phyloP scores from a whole-genome alignment of 2,888 invertebrate species.

The Rhingia campestris region DNA sequence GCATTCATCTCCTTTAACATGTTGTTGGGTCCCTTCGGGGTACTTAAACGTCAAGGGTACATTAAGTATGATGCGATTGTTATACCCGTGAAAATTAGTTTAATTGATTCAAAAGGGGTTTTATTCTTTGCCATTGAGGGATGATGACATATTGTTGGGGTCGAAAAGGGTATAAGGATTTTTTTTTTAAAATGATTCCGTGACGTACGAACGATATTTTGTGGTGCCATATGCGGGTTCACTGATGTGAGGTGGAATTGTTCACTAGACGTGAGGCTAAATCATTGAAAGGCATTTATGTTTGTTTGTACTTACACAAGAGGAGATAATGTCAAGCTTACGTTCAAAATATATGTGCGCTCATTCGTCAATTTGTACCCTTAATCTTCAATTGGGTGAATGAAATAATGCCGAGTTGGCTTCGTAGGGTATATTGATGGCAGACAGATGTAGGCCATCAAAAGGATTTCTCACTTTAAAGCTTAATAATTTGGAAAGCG shows the following conservation, averaged over 20 bases:
- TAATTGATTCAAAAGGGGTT: constrained; percentile 53
- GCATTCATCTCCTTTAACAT: neutral
- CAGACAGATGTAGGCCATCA: constrained; percentile 36
- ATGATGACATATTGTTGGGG: constrained; percentile 27
- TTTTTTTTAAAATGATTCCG: constrained; percentile 24
- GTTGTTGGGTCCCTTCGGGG: constrained; percentile 8
- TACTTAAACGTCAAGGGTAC: constrained; percentile 31
- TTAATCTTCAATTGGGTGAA: constrained; percentile 21
- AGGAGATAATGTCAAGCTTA: constrained; percentile 52
- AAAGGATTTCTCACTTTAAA: constrained; percentile 37
- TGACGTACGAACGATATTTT: constrained; percentile 46
- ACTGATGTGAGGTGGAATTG: constrained; percentile 18
- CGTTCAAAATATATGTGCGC: constrained; percentile 36
- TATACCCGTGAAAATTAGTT: constrained; percentile 53
- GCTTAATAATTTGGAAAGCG: constrained; percentile 34
- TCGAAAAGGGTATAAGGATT: neutral
- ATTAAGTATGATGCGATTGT: constrained; percentile 33
- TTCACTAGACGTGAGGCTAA: constrained; percentile 42
- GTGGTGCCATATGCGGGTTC: constrained; percentile 40
- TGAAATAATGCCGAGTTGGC: constrained; percentile 18
- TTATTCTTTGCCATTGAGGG: neutral
- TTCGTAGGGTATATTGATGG: constrained; percentile 11
- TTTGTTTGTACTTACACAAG: constrained; percentile 4
- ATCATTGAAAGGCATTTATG: constrained; percentile 43
- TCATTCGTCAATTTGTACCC: constrained; percentile 33